Conservation (phyloP, 2,888 invertebrate genomes). For the Lapara coniferarum region DNA sequence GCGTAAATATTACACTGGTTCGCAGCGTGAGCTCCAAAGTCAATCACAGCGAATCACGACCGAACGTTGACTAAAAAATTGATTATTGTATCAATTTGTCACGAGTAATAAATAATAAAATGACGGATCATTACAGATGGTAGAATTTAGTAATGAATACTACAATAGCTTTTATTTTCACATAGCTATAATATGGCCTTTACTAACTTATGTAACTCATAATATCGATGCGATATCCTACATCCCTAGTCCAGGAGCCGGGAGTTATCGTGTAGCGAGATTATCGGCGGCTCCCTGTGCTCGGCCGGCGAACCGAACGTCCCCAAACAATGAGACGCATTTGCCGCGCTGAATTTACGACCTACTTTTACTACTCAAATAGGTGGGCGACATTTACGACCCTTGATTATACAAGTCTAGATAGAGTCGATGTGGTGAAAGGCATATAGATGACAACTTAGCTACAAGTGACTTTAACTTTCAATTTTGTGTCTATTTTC, state of each 20-base stretch:
- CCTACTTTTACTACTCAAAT: constrained; percentile 77
- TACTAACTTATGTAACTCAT: no score
- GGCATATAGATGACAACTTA: neutral
- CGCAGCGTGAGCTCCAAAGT: constrained; percentile 2
- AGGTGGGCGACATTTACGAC: constrained; percentile 72
- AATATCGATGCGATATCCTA: neutral
- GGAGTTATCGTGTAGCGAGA: constrained; percentile 60
- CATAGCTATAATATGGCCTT: neutral
- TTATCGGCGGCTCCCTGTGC: constrained; percentile 43
- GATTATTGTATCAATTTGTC: neutral
- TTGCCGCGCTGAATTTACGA: constrained; percentile 78
- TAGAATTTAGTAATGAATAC: no score
- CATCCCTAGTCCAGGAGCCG: constrained; percentile 29
- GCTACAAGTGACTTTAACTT: neutral
- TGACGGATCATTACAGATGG: no score
- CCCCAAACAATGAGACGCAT: constrained; percentile 71
- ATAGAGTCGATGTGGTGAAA: neutral
- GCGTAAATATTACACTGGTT: neutral
- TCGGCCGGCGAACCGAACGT: constrained; percentile 52
- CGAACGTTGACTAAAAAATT: neutral
- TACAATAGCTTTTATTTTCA: no score
- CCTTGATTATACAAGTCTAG: constrained; percentile 32
- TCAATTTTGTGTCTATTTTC: no score
- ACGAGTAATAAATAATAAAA: neutral
- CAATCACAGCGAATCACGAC: constrained; percentile 6